Conservation (phyloP, 2,113 vertebrate genomes). For the Leuciscus idus region DNA sequence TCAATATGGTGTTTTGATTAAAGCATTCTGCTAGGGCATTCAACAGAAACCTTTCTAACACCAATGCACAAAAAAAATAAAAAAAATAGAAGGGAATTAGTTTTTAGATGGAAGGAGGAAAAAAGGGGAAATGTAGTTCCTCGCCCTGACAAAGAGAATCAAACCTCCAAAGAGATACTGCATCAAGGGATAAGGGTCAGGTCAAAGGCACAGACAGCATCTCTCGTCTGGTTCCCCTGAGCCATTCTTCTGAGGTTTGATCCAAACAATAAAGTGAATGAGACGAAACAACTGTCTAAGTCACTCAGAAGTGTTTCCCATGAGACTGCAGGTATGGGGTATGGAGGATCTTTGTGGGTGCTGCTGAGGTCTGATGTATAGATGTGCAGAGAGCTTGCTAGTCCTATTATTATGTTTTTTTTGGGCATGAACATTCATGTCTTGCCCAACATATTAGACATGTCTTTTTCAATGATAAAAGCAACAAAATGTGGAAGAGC, state of each 20-base stretch:
- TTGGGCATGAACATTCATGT: neutral
- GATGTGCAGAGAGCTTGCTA: neutral
- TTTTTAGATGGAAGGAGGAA: conserved; percentile 10
- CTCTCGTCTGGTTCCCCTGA: conserved; percentile 7
- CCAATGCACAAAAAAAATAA: neutral
- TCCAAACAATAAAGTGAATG: conserved; percentile 34
- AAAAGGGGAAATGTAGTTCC: neutral
- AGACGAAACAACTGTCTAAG: neutral
- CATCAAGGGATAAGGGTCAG: conserved; percentile 28
- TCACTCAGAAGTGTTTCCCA: neutral
- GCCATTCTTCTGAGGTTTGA: neutral
- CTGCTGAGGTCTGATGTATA: neutral
- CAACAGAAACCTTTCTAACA: neutral
- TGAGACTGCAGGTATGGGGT: neutral
- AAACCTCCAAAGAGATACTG: conserved; percentile 25
- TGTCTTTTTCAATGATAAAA: neutral
- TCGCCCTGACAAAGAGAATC: conserved; percentile 1
- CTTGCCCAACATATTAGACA: neutral
- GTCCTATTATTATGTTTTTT: neutral
- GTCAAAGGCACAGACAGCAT: conserved; percentile 15
- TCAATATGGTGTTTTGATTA: conserved; percentile 41
- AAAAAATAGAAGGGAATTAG: neutral
- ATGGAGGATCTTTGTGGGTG: neutral
- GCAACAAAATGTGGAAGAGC: neutral
- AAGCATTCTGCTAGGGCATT: conserved; percentile 36